These are phyloP conservation scores for Sclerurus mexicanus DNA, from an alignment of 2,113 vertebrate genomes.

Conservation along the genomic window DNA sequence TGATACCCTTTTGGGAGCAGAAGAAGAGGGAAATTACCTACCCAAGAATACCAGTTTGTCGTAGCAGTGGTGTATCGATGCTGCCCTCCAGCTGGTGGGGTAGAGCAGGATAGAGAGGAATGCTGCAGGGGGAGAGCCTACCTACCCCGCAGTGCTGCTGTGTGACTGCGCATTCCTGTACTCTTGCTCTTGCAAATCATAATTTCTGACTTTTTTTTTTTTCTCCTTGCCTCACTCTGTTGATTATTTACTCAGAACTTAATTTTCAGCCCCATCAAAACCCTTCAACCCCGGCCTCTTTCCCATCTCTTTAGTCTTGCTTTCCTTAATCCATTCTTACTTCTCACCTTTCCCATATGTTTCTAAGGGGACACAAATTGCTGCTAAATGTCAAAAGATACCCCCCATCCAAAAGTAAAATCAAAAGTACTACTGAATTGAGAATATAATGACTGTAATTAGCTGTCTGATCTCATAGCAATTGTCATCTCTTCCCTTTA, in stretches of 20 bases:
- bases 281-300: neutral
- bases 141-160: neutral
- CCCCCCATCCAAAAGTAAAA: neutral
- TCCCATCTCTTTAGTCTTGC: neutral
- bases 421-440: neutral
- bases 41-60: neutral
- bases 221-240: neutral
- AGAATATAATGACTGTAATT: neutral
- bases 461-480: neutral
- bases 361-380: neutral
- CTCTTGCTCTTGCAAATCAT: neutral
- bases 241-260: neutral
- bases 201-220: neutral
- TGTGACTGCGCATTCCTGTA: neutral
- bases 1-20: neutral
- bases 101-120: neutral
- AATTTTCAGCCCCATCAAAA: neutral
- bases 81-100: neutral
- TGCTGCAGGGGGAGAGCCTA: neutral
- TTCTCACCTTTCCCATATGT: accelerated
- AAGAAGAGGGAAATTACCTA: neutral
- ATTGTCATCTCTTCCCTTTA: neutral
- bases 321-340: neutral
- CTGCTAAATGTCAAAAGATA: neutral
- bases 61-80: neutral